These are phyloP conservation scores for Enteromius radiatus DNA, from an alignment of 2,797 vertebrate genomes.

Conservation along the genomic window DNA sequence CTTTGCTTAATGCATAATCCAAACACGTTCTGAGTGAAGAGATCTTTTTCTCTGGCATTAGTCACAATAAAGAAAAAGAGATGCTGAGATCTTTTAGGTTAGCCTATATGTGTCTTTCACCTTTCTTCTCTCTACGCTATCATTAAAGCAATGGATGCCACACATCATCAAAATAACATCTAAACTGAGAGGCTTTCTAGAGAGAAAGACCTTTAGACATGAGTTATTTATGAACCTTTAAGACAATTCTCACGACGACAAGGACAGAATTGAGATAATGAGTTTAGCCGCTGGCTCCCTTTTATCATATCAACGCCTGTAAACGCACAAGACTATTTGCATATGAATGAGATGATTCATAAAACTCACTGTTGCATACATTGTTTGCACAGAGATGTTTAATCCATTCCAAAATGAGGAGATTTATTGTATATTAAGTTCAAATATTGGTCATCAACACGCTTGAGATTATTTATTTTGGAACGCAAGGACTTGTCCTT, in stretches of 20 bases:
- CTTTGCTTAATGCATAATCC: conserved; percentile 11
- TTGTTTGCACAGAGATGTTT: conserved; percentile 23
- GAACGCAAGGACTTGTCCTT: background rate
- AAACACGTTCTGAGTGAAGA: conserved; percentile 21
- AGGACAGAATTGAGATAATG: conserved; percentile 44
- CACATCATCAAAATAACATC: conserved; percentile 23
- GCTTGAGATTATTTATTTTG: conserved; percentile 8
- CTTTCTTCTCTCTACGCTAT: conserved; percentile 1
- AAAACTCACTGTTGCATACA: conserved; percentile 22
- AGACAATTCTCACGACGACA: conserved; percentile 27
- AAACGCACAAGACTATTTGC: conserved; percentile 26
- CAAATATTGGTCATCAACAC: conserved; percentile 4
- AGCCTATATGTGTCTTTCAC: conserved; percentile 15
- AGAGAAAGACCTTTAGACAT: conserved; percentile 29
- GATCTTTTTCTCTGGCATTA: conserved; percentile 24
- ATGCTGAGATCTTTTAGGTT: conserved; percentile 6
- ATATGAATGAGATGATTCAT: conserved; percentile 39
- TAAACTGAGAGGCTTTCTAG: conserved; percentile 13
- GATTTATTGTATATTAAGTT: conserved; percentile 12
- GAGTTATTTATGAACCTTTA: conserved; percentile 41
- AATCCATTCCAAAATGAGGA: background rate
- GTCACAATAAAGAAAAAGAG: conserved; percentile 5
- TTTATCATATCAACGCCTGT: conserved; percentile 29
- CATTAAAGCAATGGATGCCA: conserved; percentile 29
- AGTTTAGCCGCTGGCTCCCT: conserved; percentile 32